phyloP scores from a whole-genome alignment of 2,113 vertebrate species.

The Pomatorhinus ruficollis region DNA sequence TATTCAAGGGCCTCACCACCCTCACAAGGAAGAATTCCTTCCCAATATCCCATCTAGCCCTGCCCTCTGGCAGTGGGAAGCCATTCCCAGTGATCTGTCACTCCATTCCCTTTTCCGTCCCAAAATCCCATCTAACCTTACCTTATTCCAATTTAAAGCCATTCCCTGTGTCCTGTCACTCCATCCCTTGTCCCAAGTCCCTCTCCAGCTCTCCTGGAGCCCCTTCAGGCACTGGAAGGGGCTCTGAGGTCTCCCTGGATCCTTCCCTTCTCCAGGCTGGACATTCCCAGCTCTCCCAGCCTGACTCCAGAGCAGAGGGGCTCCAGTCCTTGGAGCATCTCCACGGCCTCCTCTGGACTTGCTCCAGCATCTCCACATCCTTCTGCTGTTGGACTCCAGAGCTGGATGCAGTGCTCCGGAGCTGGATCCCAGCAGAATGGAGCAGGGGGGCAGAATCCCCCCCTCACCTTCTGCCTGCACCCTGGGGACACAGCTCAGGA shows the following conservation, averaged over 20 bases:
- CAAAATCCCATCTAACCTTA: not conserved
- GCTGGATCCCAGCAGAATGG: not conserved
- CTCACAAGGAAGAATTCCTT: not conserved
- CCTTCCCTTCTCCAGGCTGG: not conserved
- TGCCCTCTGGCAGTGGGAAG: not conserved
- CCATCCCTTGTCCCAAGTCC: not conserved
- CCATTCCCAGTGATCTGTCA: not conserved
- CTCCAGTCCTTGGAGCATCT: not conserved
- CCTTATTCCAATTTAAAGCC: no score
- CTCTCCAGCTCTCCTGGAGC: not conserved
- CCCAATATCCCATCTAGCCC: not conserved
- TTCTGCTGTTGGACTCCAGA: not conserved
- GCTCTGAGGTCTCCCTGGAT: rapidly evolving
- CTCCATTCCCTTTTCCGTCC: not conserved
- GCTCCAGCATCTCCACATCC: rapidly evolving
- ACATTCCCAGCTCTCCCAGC: not conserved
- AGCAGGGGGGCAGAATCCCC: not conserved
- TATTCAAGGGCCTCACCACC: rapidly evolving
- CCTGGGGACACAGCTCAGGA: not conserved
- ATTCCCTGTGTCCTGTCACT: not conserved
- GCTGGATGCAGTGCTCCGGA: not conserved
- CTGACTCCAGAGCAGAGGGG: not conserved
- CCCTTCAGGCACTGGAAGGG: not conserved
- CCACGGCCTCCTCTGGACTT: rapidly evolving
- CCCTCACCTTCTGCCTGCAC: rapidly evolving